Percentiles rank a stretch among this genome's conserved stretches.
These are phyloP conservation scores for Zygogramma bicolorata DNA, from an alignment of 2,888 invertebrate genomes.

Conservation along the genomic window DNA sequence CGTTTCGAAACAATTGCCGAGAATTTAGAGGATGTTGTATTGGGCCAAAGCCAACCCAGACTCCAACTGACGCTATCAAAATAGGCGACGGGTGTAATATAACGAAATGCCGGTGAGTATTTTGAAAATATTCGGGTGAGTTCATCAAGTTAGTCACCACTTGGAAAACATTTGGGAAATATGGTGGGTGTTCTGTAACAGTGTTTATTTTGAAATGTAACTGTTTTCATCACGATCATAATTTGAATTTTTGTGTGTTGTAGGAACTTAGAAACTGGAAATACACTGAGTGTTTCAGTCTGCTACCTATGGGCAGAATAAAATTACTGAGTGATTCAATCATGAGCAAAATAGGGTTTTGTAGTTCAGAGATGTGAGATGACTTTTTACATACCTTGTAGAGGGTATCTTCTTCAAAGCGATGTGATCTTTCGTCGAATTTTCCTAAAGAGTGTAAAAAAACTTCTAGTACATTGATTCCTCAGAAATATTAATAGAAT, in stretches of 20 bases:
- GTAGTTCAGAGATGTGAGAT: no score
- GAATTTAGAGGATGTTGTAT: slow-evolving; percentile 36
- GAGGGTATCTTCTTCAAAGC: no score
- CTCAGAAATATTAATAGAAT: no score
- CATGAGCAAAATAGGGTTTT: no score
- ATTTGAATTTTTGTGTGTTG: background rate
- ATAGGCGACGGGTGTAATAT: slow-evolving; percentile 22
- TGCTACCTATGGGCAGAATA: no score
- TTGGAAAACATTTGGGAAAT: background rate
- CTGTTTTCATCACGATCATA: background rate
- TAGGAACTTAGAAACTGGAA: background rate
- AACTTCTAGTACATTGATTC: no score
- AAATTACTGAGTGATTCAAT: no score
- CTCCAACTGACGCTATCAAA: slow-evolving; percentile 26
- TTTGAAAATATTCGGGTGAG: slow-evolving; percentile 30
- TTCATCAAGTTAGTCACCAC: slow-evolving; percentile 30
- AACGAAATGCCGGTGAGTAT: slow-evolving; percentile 8
- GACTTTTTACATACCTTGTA: no score
- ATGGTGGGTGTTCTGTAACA: background rate
- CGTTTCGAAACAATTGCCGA: slow-evolving; percentile 29
- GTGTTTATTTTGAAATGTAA: background rate
- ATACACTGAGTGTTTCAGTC: background rate
- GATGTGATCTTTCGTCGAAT: no score
- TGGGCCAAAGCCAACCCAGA: slow-evolving; percentile 38
- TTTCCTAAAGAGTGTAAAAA: no score